Evolutionary conservation across 2,888 invertebrate genomes (phyloP), one percentile per base, ranked within the genome.

Genomic region (Himalopsyche kuldschensis): DNA sequence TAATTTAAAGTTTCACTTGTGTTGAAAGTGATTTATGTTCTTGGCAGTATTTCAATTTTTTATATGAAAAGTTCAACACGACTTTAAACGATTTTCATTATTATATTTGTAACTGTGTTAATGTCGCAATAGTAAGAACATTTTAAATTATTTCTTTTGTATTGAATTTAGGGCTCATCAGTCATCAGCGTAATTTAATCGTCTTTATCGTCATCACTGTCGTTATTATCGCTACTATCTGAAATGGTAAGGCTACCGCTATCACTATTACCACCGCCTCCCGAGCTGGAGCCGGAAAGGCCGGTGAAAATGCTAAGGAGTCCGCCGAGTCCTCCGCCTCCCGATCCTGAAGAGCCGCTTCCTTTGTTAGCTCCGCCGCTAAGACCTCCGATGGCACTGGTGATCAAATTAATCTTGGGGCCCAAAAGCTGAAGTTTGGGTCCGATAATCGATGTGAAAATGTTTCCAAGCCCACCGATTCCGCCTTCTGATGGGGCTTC

Each of bases 391-490:
- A 92, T 88, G 81, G 93, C 88, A 0, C 93, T 92, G 79, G 92
- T 90, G 88, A 90, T 89, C 86, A 92, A 89, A 89, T 94, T 92
- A 87, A 95, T 91, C 90, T 94, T 93, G 87, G 93, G 94, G 55
- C 95, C 94, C 76, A 95, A 91, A 24, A 95, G 90, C 87, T 94
- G 94, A 80, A 96, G 91, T 88, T 95, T 94, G 27, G 95, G 94
- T 78, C 95, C 94, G 83, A 96, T 93, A 75, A 95, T 94, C 86
- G 95, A 94, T 0, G 94, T 93, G 87, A 96, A 92, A 81, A 95
- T 90, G 30, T 94, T 93, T 85, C 93, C 93, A 84, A 96, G 91
- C 69, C 92, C 92, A 17, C 63, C 83, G n/a, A n/a, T 11, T 4
- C 55, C 55, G 1, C 81, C 83, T 5, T 20, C 46, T n/a, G 30